Percentiles rank a stretch among this genome's conserved stretches.
Conservation (phyloP, 1,140 invertebrate species). For the Bactericera cockerelli region DNA sequence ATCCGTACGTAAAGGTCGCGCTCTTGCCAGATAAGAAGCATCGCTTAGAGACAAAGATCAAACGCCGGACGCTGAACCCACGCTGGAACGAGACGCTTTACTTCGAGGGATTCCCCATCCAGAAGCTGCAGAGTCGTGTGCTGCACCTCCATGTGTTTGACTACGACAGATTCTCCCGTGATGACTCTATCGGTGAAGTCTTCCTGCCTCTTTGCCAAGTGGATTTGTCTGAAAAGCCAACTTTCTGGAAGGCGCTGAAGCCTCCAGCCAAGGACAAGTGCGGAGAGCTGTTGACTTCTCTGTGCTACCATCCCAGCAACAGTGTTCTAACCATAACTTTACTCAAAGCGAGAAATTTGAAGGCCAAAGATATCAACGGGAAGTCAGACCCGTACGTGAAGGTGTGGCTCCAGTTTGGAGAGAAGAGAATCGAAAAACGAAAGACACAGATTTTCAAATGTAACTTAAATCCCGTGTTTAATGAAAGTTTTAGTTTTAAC, state of each 20-base stretch:
- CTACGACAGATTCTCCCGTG: slow-evolving; percentile 85
- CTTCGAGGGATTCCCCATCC: slow-evolving; percentile 70
- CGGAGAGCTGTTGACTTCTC: slow-evolving; percentile 73
- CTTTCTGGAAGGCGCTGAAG: slow-evolving; percentile 83
- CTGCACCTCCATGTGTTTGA: slow-evolving; percentile 90
- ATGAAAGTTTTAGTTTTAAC: slow-evolving; percentile 83
- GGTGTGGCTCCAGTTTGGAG: slow-evolving; percentile 88
- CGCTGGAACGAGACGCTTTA: slow-evolving; percentile 97
- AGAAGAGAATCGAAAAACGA: slow-evolving; percentile 84
- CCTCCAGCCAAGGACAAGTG: slow-evolving; percentile 83
- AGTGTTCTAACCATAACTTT: slow-evolving; percentile 72
- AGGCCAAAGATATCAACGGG: slow-evolving; percentile 87
- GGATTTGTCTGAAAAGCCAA: slow-evolving; percentile 75
- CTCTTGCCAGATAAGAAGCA: slow-evolving; percentile 91
- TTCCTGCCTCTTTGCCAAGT: slow-evolving; percentile 85
- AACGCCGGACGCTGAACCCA: slow-evolving; percentile 85
- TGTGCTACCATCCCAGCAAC: slow-evolving; percentile 85
- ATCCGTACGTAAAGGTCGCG: slow-evolving; percentile 82
- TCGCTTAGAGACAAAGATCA: slow-evolving; percentile 91
- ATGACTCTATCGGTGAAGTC: slow-evolving; percentile 92
- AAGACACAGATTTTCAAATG: slow-evolving; percentile 93
- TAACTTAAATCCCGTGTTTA: slow-evolving; percentile 81
- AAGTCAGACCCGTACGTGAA: slow-evolving; percentile 93
- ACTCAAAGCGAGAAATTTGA: slow-evolving; percentile 78
- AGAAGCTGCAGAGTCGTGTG: slow-evolving; percentile 47